Evolutionary conservation across 2,888 invertebrate species (phyloP), one percentile per base, ranked within the genome.

Genomic region (Lacanobia wlatinum): DNA sequence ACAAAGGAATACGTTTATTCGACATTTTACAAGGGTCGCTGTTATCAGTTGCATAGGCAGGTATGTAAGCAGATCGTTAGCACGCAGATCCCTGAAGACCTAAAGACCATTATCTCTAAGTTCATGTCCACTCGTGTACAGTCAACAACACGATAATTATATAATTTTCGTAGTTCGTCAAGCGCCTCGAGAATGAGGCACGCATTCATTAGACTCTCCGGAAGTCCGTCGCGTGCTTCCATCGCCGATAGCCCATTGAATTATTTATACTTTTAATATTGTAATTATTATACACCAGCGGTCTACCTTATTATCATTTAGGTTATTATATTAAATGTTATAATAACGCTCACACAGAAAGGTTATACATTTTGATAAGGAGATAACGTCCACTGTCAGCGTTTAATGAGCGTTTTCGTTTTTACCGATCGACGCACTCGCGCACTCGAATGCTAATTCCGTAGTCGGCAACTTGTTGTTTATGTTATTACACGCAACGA

Each of bases 231-330:
- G 96, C 96, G 96, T 96, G 96, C 93, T 90, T 91, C 90, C 90
- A 92, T 87, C 91, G 92, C 90, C 93, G 94, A 95, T 95, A 94
- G 92, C 89, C 90, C 94, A 93, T 94, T 95, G 95, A 95, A 96
- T 96, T 95, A 96, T 96, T 96, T 96, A 96, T 95, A 93, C 92
- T 91, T 95, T 95, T 95, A 94, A 95, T 94, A 95, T 95, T 94
- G 92, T 94, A 94, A 95, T 95, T 95, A 95, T 94, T 92, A 94
- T 94, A 94, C 93, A 93, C 89, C 90, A 90, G 89, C 88, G 90
- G 88, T 89, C 92, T 90, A 91, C 90, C 94, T 95, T 92, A 95
- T 95, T 95, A 95, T 94, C 92, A 94, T 95, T 94, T 92, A 91
- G 92, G 94, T 94, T 95, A 95, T 94, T 93, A 94, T 94, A 95